A percentile compares a stretch with the other conserved stretches of the same genome.
phyloP scores from a whole-genome alignment of 92 coral and sea anemone genomes.

The Meandrina meandrites region DNA sequence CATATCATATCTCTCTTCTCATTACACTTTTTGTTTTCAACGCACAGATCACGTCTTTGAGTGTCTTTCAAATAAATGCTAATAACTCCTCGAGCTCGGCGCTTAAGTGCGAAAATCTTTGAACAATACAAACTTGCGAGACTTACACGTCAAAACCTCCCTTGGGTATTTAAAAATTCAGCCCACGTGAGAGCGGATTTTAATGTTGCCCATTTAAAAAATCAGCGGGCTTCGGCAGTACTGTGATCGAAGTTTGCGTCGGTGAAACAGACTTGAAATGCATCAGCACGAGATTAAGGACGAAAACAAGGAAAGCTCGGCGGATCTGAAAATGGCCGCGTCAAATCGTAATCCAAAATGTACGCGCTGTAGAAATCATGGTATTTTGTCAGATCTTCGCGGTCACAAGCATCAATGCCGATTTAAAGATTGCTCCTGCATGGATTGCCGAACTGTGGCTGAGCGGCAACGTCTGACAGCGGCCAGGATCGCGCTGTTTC shows the following conservation, averaged over 20 bases:
- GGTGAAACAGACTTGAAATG: constrained; percentile 23
- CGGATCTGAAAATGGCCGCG: constrained; percentile 21
- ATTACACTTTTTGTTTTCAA: neutral
- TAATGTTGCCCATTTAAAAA: constrained; percentile 12
- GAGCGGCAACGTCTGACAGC: constrained; percentile 94
- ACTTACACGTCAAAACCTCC: constrained; percentile 47
- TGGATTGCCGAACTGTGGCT: constrained; percentile 85
- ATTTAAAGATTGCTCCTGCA: constrained; percentile 87
- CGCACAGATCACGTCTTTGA: neutral
- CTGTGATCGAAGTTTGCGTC: neutral
- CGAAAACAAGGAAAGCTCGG: constrained; percentile 32
- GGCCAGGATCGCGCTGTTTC: constrained; percentile 88
- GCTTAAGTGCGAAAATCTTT: constrained; percentile 42
- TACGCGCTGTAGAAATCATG: constrained; percentile 94
- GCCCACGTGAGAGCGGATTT: constrained; percentile 52
- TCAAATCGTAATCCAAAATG: constrained; percentile 89
- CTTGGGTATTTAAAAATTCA: constrained; percentile 49
- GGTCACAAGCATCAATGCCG: constrained; percentile 97
- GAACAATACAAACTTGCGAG: constrained; percentile 74
- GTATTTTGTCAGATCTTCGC: constrained; percentile 88
- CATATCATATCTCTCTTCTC: neutral
- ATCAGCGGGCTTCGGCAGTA: constrained; percentile 26
- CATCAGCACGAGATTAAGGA: constrained; percentile 62
- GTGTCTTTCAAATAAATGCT: constrained; percentile 8
- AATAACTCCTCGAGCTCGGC: neutral